phyloP scores from a whole-genome alignment of 1,140 invertebrate genomes.

The Phthorimaea operculella region DNA sequence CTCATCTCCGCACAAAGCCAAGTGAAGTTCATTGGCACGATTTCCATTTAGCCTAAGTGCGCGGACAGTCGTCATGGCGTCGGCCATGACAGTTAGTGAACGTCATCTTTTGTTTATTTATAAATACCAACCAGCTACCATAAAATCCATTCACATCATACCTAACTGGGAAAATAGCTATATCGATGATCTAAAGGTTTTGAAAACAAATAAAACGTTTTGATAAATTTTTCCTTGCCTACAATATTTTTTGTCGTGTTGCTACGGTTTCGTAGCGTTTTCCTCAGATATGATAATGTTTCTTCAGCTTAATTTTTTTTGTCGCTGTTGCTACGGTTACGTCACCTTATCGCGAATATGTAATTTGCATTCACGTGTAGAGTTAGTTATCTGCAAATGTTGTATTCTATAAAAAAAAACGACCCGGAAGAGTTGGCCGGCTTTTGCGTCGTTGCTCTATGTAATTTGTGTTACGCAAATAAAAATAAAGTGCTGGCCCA shows the following conservation, averaged over 20 bases:
- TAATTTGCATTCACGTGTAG: neutral
- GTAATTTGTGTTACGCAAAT: too few relatives aligned
- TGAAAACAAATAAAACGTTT: neutral
- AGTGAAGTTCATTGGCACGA: constrained; percentile 53
- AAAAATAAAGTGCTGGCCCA: too few relatives aligned
- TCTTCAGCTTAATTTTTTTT: neutral
- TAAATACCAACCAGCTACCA: neutral
- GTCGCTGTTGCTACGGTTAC: too few relatives aligned
- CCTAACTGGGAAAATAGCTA: neutral
- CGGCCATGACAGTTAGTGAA: constrained; percentile 22
- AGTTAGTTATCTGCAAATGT: neutral
- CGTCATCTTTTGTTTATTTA: constrained; percentile 5
- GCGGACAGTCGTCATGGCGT: constrained; percentile 28
- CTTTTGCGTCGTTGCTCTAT: constrained; percentile 13
- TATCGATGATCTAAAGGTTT: neutral
- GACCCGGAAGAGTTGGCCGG: constrained; percentile 16
- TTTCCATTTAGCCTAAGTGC: constrained; percentile 27
- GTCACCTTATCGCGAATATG: too few relatives aligned
- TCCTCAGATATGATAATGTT: neutral
- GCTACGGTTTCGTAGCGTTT: neutral
- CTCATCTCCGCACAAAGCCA: constrained; percentile 30
- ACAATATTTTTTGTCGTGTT: too few relatives aligned
- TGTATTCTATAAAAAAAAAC: constrained; percentile 11
- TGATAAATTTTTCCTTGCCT: too few relatives aligned
- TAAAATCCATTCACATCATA: neutral